Base-by-base conservation (phyloP, 2,797 vertebrate species). In the Semaprochilodus insignis region DNA sequence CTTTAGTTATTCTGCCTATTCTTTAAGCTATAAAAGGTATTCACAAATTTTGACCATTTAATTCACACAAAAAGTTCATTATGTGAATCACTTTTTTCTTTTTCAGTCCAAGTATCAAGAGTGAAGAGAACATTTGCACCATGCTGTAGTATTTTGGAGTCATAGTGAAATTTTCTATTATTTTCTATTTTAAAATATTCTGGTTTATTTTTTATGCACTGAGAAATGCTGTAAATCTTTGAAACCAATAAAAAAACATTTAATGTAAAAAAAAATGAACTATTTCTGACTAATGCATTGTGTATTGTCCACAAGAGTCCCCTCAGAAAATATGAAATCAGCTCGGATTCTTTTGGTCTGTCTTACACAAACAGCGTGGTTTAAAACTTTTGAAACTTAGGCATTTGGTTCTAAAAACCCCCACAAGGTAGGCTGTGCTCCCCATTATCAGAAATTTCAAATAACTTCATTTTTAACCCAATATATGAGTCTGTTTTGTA, bases 211-310 rank as follows among this genome's bases (percentile, higher is more conserved):
- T 84, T 80, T 23, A 80, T 55, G 4, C 54, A 62, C 23, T 66
- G 19, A 66, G 36, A 76, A 34, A 34, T 71, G 34, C 48, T 79
- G 40, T 77, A 69, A 76, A 67, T 71, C 36, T 70, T 72, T 13
- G 59, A 65, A 52, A 78, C 77, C 40, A 86, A 84, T 81, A 82
- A 86, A 79, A 88, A 17, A 79, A 36, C 31, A 27, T 36, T 44
- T 17, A 66, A 36, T 60, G 13, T 78, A 82, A 40, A 31, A 48
- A 14, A 55, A 15, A 34, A n/a, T n/a, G n/a, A 16, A 2, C 21
- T 6, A 44, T 31, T 60, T 34, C 27, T 70, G 31, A 44, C n/a
- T 48, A 21, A 25, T 69, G 7, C 8, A 21, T n/a, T 80, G 11
- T 73, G 44, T 44, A 21, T 80, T 17, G 6, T 27, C 2, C 21